Percentiles rank a stretch among this genome's conserved stretches.
Evolutionary conservation across 2,113 vertebrate species (phyloP).

Genomic region (Uropsilus gracilis): DNA sequence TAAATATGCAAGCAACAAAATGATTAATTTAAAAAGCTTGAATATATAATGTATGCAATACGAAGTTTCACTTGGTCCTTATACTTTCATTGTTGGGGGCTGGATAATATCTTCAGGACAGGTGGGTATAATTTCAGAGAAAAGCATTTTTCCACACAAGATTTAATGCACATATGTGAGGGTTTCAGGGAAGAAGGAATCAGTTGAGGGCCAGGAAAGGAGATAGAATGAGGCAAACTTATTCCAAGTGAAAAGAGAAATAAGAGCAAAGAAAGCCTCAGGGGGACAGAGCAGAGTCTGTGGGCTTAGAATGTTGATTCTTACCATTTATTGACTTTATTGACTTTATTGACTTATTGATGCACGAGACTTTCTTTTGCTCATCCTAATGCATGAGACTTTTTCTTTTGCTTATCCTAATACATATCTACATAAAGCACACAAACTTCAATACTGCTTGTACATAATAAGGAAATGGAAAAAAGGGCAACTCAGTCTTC

Average conservation of each 20-base stretch:
- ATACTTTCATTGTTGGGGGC: neutral
- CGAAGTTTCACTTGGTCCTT: neutral
- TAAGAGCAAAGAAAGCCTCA: neutral
- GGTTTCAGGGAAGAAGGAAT: neutral
- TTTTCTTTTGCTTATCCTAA: neutral
- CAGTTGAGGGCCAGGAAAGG: neutral
- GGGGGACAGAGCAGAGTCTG: neutral
- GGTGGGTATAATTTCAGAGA: neutral
- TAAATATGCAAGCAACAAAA: too few relatives aligned
- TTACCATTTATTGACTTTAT: neutral
- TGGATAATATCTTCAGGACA: neutral
- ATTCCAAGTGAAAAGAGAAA: neutral
- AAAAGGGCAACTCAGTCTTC: neutral
- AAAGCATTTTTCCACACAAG: neutral
- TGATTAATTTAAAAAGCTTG: too few relatives aligned
- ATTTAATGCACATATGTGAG: neutral
- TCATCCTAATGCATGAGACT: neutral
- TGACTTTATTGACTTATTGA: too few relatives aligned
- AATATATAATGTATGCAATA: too few relatives aligned
- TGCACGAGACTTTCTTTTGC: too few relatives aligned
- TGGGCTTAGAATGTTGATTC: neutral
- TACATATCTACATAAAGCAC: neutral
- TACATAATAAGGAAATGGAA: neutral
- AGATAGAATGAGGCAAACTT: neutral
- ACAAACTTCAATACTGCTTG: neutral